Evolutionary conservation across 2,113 vertebrate species (phyloP), one percentile per base, ranked within the genome.

Genomic region (Hippocampus barbouri): DNA sequence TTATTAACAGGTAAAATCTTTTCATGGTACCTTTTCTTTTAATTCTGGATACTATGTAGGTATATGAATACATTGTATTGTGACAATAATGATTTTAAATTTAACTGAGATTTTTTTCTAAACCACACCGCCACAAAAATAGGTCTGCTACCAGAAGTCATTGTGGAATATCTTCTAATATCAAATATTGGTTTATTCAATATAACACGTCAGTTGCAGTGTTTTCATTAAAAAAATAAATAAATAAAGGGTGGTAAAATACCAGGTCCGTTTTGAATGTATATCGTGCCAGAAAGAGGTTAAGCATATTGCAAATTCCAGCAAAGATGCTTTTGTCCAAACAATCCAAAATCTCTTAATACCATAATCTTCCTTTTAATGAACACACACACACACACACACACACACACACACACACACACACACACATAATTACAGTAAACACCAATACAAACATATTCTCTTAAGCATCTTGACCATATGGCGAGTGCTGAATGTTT

Each of bases 311-410:
- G 6, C 23, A 56, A 59, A 59, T 72, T 82, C 45, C 67, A 62
- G 63, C 71, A 74, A 43, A 51, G 68, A 79, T 76, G 82, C 62
- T 62, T 77, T 75, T 71, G 75, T 69, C 76, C 20, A 69, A 41
- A 76, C 53, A 78, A 80, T 63, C 60, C 62, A 65, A 79, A 88
- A 84, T 75, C 73, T 67, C 25, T 77, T 80, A 77, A 87, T 81
- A 54, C 78, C 51, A 47, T 88, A 86, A 86, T 88, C 79, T 86
- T 70, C 68, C 69, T 73, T 75, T 83, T 78, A 82, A 38, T 38
- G 34, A 38, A 6, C 34, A 38, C 5, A 38, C 34, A 38, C 34
- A 38, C 34, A 6, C 34, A 83, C 77, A 68, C 72, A 70, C 60
- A 43, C 57, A 45, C 43, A 45, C 43, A 41, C 14, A 62, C 40